Evolutionary conservation across 64 coral and sea anemone genomes (phyloP).

Genomic region (Stylophora pistillata): DNA sequence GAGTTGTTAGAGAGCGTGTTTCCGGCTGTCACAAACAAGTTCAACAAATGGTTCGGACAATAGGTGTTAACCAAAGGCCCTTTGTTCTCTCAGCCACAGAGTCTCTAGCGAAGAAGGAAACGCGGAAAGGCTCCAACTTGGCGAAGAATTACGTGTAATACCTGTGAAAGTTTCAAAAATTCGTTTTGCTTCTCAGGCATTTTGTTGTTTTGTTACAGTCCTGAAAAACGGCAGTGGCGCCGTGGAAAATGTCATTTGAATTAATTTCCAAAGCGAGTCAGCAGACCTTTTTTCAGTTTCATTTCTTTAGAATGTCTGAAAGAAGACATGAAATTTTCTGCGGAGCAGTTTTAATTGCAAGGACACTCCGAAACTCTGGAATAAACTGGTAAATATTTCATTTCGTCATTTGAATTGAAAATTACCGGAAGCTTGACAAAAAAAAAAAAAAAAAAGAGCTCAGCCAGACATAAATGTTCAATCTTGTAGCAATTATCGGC

Average conservation of each 20-base stretch:
- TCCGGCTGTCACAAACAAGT: neutral
- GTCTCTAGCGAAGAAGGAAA: slow-evolving; percentile 12
- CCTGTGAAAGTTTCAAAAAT: neutral
- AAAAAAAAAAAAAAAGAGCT: neutral
- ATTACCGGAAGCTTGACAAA: slow-evolving; percentile 17
- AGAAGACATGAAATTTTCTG: neutral
- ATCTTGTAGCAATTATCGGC: neutral
- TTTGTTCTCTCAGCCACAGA: slow-evolving; percentile 21
- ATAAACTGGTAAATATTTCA: neutral
- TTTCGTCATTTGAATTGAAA: neutral
- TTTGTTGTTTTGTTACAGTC: neutral
- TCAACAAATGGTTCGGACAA: slow-evolving; percentile 6
- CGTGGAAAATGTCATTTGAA: neutral
- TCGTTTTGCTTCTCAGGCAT: neutral
- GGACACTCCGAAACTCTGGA: neutral
- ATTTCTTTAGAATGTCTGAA: neutral
- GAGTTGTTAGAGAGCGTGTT: neutral
- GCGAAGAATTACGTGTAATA: neutral
- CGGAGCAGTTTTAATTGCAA: neutral
- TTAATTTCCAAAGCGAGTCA: neutral
- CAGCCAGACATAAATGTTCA: neutral
- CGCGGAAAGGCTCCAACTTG: slow-evolving; percentile 29
- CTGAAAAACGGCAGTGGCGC: neutral
- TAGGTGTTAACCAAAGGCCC: neutral
- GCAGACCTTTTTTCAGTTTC: neutral